Evolutionary conservation across 1,140 invertebrate species (phyloP).

Genomic region (Lepidostoma basale): DNA sequence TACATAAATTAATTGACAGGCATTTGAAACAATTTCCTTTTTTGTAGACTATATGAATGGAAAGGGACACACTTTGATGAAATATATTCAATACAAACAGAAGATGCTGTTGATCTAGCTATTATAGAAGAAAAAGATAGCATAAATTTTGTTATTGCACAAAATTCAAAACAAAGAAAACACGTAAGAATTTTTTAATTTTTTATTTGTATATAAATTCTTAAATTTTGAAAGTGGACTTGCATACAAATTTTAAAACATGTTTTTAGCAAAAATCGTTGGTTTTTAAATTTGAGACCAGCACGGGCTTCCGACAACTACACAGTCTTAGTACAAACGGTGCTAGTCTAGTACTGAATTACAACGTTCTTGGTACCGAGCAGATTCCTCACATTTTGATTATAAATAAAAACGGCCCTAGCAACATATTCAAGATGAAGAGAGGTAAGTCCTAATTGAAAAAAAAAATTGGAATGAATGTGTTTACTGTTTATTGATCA

Average conservation of each 20-base stretch:
- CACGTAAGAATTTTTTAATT: not conserved
- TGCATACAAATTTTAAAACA: not conserved
- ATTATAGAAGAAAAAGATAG: conserved; percentile 7
- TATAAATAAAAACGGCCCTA: conserved; percentile 2
- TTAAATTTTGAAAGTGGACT: too few species aligned
- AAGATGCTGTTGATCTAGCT: conserved; percentile 8
- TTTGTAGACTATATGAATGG: conserved; percentile 52
- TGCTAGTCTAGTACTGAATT: conserved; percentile 11
- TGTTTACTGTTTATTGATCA: too few species aligned
- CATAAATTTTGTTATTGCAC: conserved; percentile 32
- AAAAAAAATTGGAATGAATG: too few species aligned
- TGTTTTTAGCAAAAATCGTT: conserved; percentile 16
- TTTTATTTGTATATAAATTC: conserved; percentile 10
- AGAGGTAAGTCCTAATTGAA: not conserved
- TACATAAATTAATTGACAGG: too few species aligned
- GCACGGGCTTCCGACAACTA: conserved; percentile 19
- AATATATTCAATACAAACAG: conserved; percentile 29
- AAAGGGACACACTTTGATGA: conserved; percentile 50
- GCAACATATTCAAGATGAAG: conserved; percentile 18
- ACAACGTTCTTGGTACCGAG: conserved; percentile 1
- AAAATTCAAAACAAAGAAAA: conserved; percentile 20
- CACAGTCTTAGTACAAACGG: conserved; percentile 12
- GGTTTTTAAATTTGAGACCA: conserved; percentile 33
- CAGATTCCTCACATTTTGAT: conserved; percentile 3
- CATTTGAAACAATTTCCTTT: too few species aligned